Evolutionary conservation across 2,113 vertebrate genomes (phyloP), one percentile per base, ranked within the genome.

Genomic region (Prunella fulvescens): DNA sequence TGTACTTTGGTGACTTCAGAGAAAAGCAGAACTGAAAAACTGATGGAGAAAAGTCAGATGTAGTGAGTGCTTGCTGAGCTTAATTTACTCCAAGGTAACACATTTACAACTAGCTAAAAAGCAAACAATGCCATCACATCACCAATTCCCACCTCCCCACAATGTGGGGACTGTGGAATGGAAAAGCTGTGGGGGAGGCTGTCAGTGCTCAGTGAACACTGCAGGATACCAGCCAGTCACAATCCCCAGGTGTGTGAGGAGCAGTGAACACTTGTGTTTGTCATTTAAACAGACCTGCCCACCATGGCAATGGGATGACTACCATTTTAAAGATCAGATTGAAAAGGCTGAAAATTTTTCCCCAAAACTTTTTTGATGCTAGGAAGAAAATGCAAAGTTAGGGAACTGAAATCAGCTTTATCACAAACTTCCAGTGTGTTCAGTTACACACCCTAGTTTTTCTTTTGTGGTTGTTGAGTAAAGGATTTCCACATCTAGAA

Each of bases 21-120:
- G 61, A 60, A 95, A 87, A 87, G 54, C 44, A 90, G 50, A 83
- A 56, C 60, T 48, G 81, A 87, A 78, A 86, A 81, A 57, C 48
- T 42, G 33, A 74, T 14, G 44, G 78, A 50, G 64, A 53, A 58
- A 24, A 33, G 62, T 77, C 70, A 86, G 42, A 60, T 0, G 2
- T 10, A 64, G 37, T 0, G 0, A 71, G 35, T 25, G 44, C 72
- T 58, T 74, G 28, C 60, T 29, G 50, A 77, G 40, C 20, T 45
- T 45, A 26, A 69, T 66, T 78, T 69, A 57, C 66, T 84, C 35
- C 53, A 47, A 81, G 28, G n/a, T 44, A 73, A 44, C 64, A 64
- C 70, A 67, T 66, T 54, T 45, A 74, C 50, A 81, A n/a, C 53
- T 35, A 71, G 20, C 40, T 67, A 58, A 65, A 85, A 82, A 76